Base-by-base conservation (phyloP, 1,140 invertebrate genomes). In the Zaprionus camerounensis region DNA sequence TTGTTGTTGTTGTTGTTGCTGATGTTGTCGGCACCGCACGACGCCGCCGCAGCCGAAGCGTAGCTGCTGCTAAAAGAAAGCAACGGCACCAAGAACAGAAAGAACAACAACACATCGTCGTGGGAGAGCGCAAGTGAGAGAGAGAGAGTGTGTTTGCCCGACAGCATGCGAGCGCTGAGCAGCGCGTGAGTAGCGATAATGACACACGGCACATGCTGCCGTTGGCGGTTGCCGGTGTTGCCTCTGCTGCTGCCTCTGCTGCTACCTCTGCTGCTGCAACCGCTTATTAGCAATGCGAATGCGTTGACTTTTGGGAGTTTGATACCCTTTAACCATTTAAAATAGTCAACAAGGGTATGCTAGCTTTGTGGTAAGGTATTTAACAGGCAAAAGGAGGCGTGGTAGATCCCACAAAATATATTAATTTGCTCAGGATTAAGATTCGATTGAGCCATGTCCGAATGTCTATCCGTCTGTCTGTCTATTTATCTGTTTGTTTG, bases 251-350 rank as follows among this genome's bases (percentile, higher is more conserved):
- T 53, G 63, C 41, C 24, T 2, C 36, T 67, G 56, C 26, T 12
- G 20, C n/a, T 38, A 34, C 51, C 53, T 28, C 46, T 57, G 53
- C 78, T n/a, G n/a, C n/a, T n/a, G n/a, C n/a, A 87, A 84, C 81
- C 84, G 81, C 85, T 87, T 84, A 88, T 90, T 88, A 88, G 84
- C 85, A 78, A 87, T 81, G 80, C 83, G 31, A 87, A 71, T 82
- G 76, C 79, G 38, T 73, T 75, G 66, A 34, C 55, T 56, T 70
- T 28, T 62, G 11, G 41, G n/a, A 44, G 28, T 63, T 58, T 64
- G 17, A 11, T 11, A 11, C 31, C 31, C 9, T 31, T 31, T n/a
- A n/a, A n/a, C n/a, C n/a, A n/a, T n/a, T n/a, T n/a, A n/a, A n/a
- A n/a, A n/a, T n/a, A n/a, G n/a, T n/a, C n/a, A n/a, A n/a, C n/a